Percentiles rank a stretch among this genome's conserved stretches.
These are phyloP conservation scores for Drosophila austrosaltans DNA, from an alignment of 2,888 invertebrate species.

Conservation along the genomic window DNA sequence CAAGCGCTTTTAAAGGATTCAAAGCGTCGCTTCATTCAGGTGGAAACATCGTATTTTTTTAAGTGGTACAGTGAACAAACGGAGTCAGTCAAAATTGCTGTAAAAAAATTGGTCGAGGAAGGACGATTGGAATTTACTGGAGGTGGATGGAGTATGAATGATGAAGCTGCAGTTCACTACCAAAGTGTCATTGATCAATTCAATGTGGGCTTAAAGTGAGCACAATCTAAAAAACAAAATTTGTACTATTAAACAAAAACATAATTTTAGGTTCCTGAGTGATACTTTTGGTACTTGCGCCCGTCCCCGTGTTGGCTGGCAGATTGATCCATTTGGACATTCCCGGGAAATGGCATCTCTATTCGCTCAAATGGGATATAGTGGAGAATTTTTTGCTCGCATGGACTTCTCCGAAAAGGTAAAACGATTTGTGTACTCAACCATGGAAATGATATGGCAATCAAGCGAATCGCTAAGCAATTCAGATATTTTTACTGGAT, in stretches of 20 bases:
- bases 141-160: conserved; percentile 94
- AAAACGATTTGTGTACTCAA: conserved; percentile 85
- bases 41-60: conserved; percentile 94
- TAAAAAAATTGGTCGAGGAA: conserved; percentile 87
- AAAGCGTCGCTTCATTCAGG: conserved; percentile 92
- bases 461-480: conserved; percentile 87
- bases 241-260: not conserved
- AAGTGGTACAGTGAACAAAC: conserved; percentile 92
- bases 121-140: conserved; percentile 91
- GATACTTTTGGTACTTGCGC: conserved; percentile 90
- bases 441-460: conserved; percentile 94
- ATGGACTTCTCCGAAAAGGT: conserved; percentile 93
- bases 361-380: conserved; percentile 93
- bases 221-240: not conserved
- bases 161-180: conserved; percentile 89
- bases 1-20: conserved; percentile 89
- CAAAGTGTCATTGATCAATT: conserved; percentile 89
- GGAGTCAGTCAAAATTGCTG: conserved; percentile 85
- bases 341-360: conserved; percentile 93
- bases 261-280: conserved; percentile 85
- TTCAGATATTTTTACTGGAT: conserved; percentile 92
- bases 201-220: conserved; percentile 87
- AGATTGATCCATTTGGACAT: conserved; percentile 95
- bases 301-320: conserved; percentile 91
- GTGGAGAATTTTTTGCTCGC: conserved; percentile 93